These are phyloP conservation scores for Syrrhaptes paradoxus DNA, from an alignment of 2,113 vertebrate species.

Conservation along the genomic window DNA sequence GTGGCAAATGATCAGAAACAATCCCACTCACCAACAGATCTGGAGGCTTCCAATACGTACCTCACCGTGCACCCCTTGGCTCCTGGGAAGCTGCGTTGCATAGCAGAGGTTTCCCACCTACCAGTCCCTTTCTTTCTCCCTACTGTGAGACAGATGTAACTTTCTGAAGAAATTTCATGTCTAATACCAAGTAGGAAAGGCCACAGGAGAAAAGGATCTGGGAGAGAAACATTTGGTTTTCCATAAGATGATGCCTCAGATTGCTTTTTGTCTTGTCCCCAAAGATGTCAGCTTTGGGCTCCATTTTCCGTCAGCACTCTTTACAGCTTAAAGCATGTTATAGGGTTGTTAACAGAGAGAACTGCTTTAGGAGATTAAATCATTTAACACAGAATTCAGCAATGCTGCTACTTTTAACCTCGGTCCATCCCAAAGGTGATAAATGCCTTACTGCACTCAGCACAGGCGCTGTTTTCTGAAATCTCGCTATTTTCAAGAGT, in stretches of 20 bases:
- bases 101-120: not conserved
- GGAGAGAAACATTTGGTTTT: not conserved
- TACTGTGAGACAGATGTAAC: not conserved
- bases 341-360: not conserved
- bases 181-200: not conserved
- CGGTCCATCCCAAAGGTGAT: not conserved
- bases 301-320: not conserved
- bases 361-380: not conserved
- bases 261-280: not conserved
- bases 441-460: not conserved
- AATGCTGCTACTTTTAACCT: not conserved
- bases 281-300: not conserved
- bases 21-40: not conserved
- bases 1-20: not conserved
- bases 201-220: not conserved
- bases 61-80: not conserved
- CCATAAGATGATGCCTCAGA: not conserved
- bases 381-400: not conserved
- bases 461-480: not conserved
- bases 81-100: not conserved
- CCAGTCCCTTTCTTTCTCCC: not conserved
- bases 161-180: not conserved
- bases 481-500: not conserved
- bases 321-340: not conserved
- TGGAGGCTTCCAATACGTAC: fast-evolving